A percentile compares a stretch with the other conserved stretches of the same genome.
Evolutionary conservation across 2,888 invertebrate species (phyloP).

Genomic region (Rotaria magnacalcarata): DNA sequence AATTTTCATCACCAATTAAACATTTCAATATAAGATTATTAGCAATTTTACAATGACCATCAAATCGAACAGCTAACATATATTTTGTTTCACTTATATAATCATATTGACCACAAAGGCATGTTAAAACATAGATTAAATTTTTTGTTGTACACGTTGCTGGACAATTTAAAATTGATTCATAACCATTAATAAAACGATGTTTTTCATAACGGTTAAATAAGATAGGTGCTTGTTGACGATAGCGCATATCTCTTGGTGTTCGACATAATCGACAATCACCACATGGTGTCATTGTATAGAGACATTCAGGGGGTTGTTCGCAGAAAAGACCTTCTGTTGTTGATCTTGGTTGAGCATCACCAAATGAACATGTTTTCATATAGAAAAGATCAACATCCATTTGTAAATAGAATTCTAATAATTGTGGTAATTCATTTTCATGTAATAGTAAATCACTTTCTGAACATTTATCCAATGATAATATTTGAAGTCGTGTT

Average conservation of each 20-base stretch:
- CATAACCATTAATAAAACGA: not conserved
- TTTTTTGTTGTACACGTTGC: not conserved
- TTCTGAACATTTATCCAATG: not conserved
- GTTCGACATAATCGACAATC: not conserved
- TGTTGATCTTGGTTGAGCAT: not conserved
- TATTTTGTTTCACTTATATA: not conserved
- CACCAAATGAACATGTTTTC: not conserved
- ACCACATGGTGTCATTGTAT: not conserved
- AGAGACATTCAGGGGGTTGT: not conserved
- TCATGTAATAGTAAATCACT: not conserved
- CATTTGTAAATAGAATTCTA: not conserved
- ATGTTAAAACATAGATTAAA: not conserved
- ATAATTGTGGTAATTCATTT: not conserved
- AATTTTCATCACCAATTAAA: not conserved
- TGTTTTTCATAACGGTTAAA: not conserved
- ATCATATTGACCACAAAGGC: not conserved
- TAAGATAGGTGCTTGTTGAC: not conserved
- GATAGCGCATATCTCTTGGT: not conserved
- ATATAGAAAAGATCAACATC: not conserved
- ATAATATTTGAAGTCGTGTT: not conserved
- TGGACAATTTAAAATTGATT: not conserved
- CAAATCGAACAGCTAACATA: not conserved
- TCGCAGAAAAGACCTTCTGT: not conserved
- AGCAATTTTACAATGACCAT: not conserved
- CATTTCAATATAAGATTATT: not conserved